Evolutionary conservation across 30 jellyfish, hydroid and myxozoan genomes (phyloP).

Genomic region (Aurelia coerulea): DNA sequence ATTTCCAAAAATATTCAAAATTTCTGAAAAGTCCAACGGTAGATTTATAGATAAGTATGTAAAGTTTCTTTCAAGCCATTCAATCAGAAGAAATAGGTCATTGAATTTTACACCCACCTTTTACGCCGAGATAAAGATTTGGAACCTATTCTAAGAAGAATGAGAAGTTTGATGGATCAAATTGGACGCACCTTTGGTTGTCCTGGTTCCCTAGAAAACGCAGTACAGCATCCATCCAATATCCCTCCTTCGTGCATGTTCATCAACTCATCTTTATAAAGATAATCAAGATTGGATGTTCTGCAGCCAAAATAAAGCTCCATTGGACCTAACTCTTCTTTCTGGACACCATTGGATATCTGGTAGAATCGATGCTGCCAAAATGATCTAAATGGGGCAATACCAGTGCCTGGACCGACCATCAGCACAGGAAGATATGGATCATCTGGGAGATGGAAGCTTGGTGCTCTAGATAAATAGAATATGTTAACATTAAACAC

Average conservation of each 20-base stretch:
- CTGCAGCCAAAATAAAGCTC: conserved; percentile 91
- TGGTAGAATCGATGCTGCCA: conserved; percentile 84
- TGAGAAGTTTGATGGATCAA: not conserved
- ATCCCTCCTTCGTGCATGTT: conserved; percentile 48
- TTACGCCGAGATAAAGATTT: no score
- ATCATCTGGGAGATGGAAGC: conserved; percentile 87
- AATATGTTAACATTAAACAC: not conserved
- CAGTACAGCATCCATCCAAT: conserved; percentile 62
- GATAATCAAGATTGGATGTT: conserved; percentile 63
- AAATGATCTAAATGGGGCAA: conserved; percentile 90
- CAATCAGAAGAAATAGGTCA: no score
- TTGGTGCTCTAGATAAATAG: conserved; percentile 59
- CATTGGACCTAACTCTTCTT: conserved; percentile 55
- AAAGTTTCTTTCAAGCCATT: no score
- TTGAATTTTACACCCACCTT: no score
- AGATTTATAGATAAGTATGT: no score
- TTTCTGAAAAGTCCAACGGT: no score
- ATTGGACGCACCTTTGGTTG: conserved; percentile 73
- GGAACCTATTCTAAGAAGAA: not conserved
- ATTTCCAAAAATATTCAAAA: no score
- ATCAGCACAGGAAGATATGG: conserved; percentile 72
- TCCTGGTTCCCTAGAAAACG: conserved; percentile 85
- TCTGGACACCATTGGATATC: conserved; percentile 28
- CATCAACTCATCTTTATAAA: conserved; percentile 66
- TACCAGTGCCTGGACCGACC: conserved; percentile 98